Percentiles rank a stretch among this genome's conserved stretches.
These are phyloP conservation scores for Atherinomorus stipes DNA, from an alignment of 2,113 vertebrate genomes.

Conservation along the genomic window DNA sequence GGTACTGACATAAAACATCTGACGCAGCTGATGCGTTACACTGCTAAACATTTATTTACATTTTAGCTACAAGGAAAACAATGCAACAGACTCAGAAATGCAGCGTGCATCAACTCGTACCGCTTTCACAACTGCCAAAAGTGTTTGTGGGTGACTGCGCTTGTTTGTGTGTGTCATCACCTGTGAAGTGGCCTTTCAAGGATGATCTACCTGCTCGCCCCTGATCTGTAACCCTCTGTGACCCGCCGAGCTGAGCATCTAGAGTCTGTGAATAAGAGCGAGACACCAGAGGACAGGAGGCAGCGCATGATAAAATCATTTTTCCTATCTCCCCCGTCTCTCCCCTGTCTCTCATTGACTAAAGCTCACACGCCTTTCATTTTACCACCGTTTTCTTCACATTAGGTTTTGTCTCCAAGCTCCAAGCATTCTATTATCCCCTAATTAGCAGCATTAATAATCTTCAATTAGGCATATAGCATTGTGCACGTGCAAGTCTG, in stretches of 20 bases:
- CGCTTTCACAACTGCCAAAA: slow-evolving; percentile 5
- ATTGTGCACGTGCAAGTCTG: slow-evolving; percentile 36
- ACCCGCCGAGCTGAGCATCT: slow-evolving; percentile 32
- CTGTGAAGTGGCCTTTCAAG: slow-evolving; percentile 51
- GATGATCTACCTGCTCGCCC: slow-evolving; percentile 43
- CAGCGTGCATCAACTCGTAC: background rate
- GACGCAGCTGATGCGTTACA: slow-evolving; percentile 26
- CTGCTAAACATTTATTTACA: slow-evolving; percentile 34
- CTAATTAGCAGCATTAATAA: slow-evolving; percentile 76
- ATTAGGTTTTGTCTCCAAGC: slow-evolving; percentile 49
- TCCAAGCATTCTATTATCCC: slow-evolving; percentile 56
- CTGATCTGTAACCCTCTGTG: slow-evolving; percentile 41
- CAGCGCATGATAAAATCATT: slow-evolving; percentile 38
- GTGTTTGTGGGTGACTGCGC: background rate
- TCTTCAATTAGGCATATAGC: slow-evolving; percentile 66
- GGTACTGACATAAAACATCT: slow-evolving; percentile 10
- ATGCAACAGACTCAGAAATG: slow-evolving; percentile 6
- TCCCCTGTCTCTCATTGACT: background rate
- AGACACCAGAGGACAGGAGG: slow-evolving; percentile 36
- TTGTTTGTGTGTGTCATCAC: slow-evolving; percentile 21
- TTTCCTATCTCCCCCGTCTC: background rate
- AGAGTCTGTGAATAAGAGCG: slow-evolving; percentile 31
- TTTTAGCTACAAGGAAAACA: slow-evolving; percentile 13
- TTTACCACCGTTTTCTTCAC: slow-evolving; percentile 23
- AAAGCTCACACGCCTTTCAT: slow-evolving; percentile 40